Percentiles rank a stretch among this genome's conserved stretches.
Conservation (phyloP, 2,797 vertebrate genomes). For the Huso huso region DNA sequence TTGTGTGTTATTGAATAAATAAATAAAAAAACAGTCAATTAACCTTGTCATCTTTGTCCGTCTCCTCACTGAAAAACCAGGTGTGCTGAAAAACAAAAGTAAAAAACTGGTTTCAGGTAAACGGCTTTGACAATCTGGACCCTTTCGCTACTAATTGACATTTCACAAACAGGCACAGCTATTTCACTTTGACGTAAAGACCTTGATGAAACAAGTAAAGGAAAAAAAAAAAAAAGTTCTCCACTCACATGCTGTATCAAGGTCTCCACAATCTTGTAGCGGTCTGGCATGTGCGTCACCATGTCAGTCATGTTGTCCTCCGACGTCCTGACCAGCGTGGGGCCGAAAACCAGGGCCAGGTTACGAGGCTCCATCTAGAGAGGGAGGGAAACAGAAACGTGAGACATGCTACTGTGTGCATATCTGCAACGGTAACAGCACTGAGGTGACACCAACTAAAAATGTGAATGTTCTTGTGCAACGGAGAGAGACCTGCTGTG, state of each 20-base stretch:
- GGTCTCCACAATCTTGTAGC: slow-evolving; percentile 95
- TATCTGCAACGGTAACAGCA: background rate
- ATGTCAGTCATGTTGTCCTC: slow-evolving; percentile 99
- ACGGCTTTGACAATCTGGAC: too few relatives aligned
- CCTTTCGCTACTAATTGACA: too few relatives aligned
- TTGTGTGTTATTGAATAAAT: too few relatives aligned
- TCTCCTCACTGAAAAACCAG: slow-evolving; percentile 90
- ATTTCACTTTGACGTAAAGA: too few relatives aligned
- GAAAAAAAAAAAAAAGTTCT: background rate
- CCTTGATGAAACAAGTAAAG: too few relatives aligned
- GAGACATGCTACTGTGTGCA: background rate
- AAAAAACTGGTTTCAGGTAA: background rate
- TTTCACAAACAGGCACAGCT: too few relatives aligned
- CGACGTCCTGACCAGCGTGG: slow-evolving; percentile 86
- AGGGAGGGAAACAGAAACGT: background rate
- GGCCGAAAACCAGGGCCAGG: slow-evolving; percentile 91
- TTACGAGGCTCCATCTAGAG: slow-evolving; percentile 93
- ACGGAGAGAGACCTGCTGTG: background rate
- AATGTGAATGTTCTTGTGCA: background rate
- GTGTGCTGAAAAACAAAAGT: slow-evolving; percentile 53
- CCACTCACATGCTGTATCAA: slow-evolving; percentile 87
- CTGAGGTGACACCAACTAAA: too few relatives aligned
- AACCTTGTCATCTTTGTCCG: slow-evolving; percentile 89
- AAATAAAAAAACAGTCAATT: background rate
- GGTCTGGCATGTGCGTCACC: slow-evolving; percentile 98